Base-by-base conservation (phyloP, 2,888 invertebrate genomes). In the Catocala fraxini region DNA sequence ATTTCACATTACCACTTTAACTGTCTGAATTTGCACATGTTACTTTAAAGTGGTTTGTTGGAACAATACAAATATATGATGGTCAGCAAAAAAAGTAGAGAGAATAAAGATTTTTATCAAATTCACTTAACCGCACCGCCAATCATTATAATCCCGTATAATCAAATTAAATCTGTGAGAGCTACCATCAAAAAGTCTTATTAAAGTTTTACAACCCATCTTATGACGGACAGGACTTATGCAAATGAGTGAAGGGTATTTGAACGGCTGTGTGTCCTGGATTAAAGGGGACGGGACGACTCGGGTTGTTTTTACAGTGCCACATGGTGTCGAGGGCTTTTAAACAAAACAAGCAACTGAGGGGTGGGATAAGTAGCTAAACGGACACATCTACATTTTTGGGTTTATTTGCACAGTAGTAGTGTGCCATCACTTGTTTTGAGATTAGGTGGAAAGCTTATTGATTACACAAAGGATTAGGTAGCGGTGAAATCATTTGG, bases 171-270 rank as follows among this genome's bases (percentile, higher is more conserved):
- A 89, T 87, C 86, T 83, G 81, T 79, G 78, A 71, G 83, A 79
- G 82, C 80, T 70, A 79, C 83, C 84, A 85, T 84, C 85, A 83
- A 83, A 83, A 86, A 88, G 87, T 88, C 89, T 89, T 88, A 88
- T 87, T 88, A 87, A 86, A 87, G 84, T 89, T 86, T 88, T 85
- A 87, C 84, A 87, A 82, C 87, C 89, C 87, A 85, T 92, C 91
- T 91, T 91, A 89, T 89, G 85, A 84, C 84, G 84, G 85, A 88
- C 87, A 87, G 90, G 91, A 90, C 88, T 91, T 90, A 92, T 92
- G 91, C 85, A 91, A 92, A 93, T 91, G 90, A 89, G 84, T 86
- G 85, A 89, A 88, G 91, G 91, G 90, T 88, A 83, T 82, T 83
- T 74, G 78, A 86, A 80, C 74, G 71, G 75, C 74, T 71, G 72